phyloP scores from a whole-genome alignment of 2,888 invertebrate genomes.

The Lochmaea crataegi region DNA sequence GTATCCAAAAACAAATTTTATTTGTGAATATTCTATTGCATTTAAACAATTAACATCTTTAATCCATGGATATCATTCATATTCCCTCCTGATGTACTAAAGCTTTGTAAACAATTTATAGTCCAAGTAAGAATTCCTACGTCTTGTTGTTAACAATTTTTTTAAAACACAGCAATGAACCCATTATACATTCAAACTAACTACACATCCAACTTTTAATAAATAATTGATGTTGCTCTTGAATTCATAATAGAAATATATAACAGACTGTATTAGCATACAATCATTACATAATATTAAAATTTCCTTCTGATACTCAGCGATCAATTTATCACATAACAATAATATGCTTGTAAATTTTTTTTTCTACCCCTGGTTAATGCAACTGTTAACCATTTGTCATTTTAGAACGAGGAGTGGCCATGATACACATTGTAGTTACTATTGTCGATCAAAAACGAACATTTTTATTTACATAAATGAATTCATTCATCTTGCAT shows the following conservation, averaged over 20 bases:
- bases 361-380: constrained; percentile 29
- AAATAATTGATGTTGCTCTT: constrained; percentile 27
- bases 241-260: constrained; percentile 28
- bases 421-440: constrained; percentile 26
- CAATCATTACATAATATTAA: constrained; percentile 46
- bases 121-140: no score
- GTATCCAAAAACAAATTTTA: no score
- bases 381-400: constrained; percentile 37
- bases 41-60: no score
- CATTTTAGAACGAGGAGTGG: constrained; percentile 29
- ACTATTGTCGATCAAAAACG: constrained; percentile 23
- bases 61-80: no score
- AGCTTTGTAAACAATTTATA: no score
- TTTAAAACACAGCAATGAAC: constrained; percentile 3
- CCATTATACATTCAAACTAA: constrained; percentile 6
- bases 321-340: constrained; percentile 26
- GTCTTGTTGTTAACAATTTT: constrained; percentile 6
- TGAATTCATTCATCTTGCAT: constrained; percentile 15
- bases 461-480: constrained; percentile 23
- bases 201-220: constrained; percentile 10
- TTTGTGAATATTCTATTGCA: no score
- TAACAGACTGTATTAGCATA: constrained; percentile 44
- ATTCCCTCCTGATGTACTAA: no score
- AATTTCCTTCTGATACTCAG: constrained; percentile 29
- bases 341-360: constrained; percentile 21